Conservation (phyloP, 2,113 vertebrate species). For the Gracilinanus agilis region DNA sequence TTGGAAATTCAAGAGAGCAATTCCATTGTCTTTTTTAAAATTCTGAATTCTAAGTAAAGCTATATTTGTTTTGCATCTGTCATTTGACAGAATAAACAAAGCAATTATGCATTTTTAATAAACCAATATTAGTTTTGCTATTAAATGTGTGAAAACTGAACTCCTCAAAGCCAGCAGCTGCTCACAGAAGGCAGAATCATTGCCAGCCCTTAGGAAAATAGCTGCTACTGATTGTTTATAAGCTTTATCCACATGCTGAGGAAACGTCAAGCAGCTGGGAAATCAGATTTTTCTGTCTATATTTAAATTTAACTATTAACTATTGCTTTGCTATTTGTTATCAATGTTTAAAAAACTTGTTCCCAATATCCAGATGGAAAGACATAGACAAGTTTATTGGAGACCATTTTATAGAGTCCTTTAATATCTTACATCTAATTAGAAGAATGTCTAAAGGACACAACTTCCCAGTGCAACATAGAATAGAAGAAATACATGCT, state of each 20-base stretch:
- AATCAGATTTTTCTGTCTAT: slow-evolving; percentile 12
- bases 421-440: not conserved
- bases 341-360: not conserved
- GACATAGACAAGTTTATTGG: not conserved
- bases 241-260: slow-evolving; percentile 1
- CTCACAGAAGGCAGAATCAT: not conserved
- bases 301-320: slow-evolving; percentile 33
- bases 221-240: slow-evolving; percentile 10
- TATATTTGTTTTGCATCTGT: slow-evolving; percentile 40
- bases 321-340: slow-evolving; percentile 5
- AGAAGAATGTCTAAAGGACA: not conserved
- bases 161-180: slow-evolving; percentile 28
- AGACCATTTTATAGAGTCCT: not conserved
- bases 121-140: slow-evolving; percentile 49
- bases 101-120: slow-evolving; percentile 43
- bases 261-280: not conserved
- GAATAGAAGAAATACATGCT: too few relatives aligned
- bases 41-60: slow-evolving; percentile 50
- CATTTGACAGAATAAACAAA: slow-evolving; percentile 52
- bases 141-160: slow-evolving; percentile 22
- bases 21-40: slow-evolving; percentile 9
- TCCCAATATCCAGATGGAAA: not conserved
- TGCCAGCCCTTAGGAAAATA: slow-evolving; percentile 47
- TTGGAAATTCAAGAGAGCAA: not conserved
- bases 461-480: not conserved